phyloP scores from a whole-genome alignment of 2,888 invertebrate genomes.

The Drosophila flavopinicola region DNA sequence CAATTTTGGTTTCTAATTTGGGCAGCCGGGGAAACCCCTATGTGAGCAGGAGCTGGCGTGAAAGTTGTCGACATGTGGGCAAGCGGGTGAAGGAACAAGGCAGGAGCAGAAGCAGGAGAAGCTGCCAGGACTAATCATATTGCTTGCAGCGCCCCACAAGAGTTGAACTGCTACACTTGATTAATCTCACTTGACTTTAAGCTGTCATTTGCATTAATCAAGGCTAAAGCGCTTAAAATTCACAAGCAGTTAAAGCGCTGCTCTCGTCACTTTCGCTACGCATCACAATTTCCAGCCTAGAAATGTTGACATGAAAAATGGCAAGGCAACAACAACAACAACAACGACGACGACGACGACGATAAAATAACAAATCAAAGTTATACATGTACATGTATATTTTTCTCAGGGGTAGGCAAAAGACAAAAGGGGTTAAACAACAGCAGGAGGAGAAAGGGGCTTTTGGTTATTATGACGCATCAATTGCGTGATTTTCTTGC shows the following conservation, averaged over 20 bases:
- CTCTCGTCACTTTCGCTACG: conserved; percentile 43
- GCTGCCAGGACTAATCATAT: not conserved
- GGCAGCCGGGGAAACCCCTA: conserved; percentile 53
- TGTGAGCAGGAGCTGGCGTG: conserved; percentile 49
- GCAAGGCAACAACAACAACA: conserved; percentile 20
- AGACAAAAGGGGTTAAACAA: conserved; percentile 41
- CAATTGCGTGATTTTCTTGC: conserved; percentile 61
- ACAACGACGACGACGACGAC: conserved; percentile 9
- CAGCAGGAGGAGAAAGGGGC: conserved; percentile 7
- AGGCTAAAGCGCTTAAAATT: conserved; percentile 30
- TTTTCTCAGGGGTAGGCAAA: conserved; percentile 60
- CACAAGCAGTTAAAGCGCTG: conserved; percentile 27
- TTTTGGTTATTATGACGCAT: conserved; percentile 66
- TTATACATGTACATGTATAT: too few species aligned
- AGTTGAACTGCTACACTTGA: conserved; percentile 1
- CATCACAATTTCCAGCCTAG: conserved; percentile 40
- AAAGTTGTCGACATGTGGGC: conserved; percentile 69
- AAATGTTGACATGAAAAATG: conserved; percentile 59
- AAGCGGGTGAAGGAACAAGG: conserved; percentile 1
- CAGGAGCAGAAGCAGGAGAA: not conserved
- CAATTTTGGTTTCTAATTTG: conserved; percentile 17
- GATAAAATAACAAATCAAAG: conserved; percentile 13
- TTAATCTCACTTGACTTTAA: not conserved
- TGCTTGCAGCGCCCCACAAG: too few species aligned
- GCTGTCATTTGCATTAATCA: conserved; percentile 6